Conservation (phyloP, 2,888 invertebrate species). For the Muscina levida region DNA sequence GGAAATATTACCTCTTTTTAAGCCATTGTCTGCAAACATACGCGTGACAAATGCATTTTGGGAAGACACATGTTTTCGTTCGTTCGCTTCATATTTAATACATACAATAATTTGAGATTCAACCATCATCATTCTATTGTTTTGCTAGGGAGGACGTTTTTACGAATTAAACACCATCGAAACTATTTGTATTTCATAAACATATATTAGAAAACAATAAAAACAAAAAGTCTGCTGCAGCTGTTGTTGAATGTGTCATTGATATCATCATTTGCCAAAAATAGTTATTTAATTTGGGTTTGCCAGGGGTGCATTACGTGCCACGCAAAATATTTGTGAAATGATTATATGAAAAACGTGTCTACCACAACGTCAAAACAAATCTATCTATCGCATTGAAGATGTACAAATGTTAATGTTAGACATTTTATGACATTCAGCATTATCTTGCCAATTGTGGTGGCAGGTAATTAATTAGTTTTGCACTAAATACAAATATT, state of each 20-base stretch:
- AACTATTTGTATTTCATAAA: constrained; percentile 8
- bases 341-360: constrained; percentile 39
- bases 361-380: background rate
- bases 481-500: background rate
- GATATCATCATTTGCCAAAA: constrained; percentile 50
- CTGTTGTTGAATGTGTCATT: constrained; percentile 26
- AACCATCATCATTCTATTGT: constrained; percentile 40
- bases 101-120: too few relatives aligned
- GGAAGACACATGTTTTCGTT: constrained; percentile 51
- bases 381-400: background rate
- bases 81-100: constrained; percentile 26
- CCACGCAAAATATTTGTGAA: constrained; percentile 60
- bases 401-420: background rate
- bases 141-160: constrained; percentile 28
- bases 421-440: background rate
- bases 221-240: background rate
- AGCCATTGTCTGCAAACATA: constrained; percentile 24
- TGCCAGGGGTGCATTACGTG: constrained; percentile 61
- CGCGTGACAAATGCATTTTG: constrained; percentile 57
- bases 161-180: background rate
- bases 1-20: constrained; percentile 44
- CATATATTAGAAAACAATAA: background rate
- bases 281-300: constrained; percentile 57
- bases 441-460: background rate
- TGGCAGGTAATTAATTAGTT: background rate